Conservation (phyloP, 2,888 invertebrate genomes). For the Eupithecia centaureata region DNA sequence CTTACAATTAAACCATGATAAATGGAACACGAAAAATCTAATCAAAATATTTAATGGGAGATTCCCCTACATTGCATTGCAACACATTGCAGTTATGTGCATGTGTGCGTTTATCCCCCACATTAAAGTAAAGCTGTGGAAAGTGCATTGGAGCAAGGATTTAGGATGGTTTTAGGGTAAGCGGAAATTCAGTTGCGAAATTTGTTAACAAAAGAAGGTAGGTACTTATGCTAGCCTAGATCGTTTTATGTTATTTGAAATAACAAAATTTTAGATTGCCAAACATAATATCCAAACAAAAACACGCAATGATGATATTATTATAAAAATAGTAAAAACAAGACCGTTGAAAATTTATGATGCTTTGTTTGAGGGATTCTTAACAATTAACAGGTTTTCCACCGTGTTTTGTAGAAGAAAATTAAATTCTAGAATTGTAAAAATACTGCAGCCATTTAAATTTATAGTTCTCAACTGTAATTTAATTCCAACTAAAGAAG, state of each 20-base stretch:
- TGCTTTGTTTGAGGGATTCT: no score
- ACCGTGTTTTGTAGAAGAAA: no score
- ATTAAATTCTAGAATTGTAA: neutral
- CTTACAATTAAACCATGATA: slow-evolving; percentile 80
- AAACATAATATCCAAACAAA: no score
- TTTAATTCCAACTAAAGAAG: neutral
- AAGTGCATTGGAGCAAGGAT: slow-evolving; percentile 23
- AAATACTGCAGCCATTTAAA: neutral
- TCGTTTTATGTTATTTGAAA: no score
- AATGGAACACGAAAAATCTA: slow-evolving; percentile 82
- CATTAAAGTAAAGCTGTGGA: slow-evolving; percentile 23
- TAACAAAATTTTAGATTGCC: no score
- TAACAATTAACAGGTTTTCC: no score
- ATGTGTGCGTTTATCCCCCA: slow-evolving; percentile 34
- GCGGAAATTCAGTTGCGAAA: slow-evolving; percentile 10
- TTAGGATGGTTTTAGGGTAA: slow-evolving; percentile 18
- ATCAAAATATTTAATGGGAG: slow-evolving; percentile 84
- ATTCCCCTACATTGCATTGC: slow-evolving; percentile 72
- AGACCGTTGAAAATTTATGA: no score
- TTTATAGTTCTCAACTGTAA: neutral
- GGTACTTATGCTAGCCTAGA: neutral
- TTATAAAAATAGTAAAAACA: no score
- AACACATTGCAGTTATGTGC: slow-evolving; percentile 49
- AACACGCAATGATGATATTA: no score
- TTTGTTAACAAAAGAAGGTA: neutral